A percentile compares a stretch with the other conserved stretches of the same genome.
Evolutionary conservation across 2,888 invertebrate genomes (phyloP).

Genomic region (Mesorhabditis sp.): DNA sequence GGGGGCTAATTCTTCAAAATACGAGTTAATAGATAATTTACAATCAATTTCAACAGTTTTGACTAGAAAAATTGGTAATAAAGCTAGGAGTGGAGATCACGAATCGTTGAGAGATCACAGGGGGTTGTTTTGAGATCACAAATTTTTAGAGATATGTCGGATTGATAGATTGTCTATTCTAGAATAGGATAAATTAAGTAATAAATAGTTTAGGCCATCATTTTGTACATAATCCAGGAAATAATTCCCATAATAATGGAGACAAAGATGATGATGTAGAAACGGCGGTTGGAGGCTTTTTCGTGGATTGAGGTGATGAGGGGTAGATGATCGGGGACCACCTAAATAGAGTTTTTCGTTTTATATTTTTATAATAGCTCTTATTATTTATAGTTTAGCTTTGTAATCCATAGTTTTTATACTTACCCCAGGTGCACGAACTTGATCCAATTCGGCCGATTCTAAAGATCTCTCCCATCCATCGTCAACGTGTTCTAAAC

Average conservation of each 20-base stretch:
- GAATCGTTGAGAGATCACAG: no score
- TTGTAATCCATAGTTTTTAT: background rate
- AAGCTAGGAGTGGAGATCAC: no score
- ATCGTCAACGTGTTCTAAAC: constrained; percentile 38
- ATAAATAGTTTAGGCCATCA: background rate
- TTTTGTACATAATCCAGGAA: background rate
- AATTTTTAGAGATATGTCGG: no score
- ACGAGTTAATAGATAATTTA: no score
- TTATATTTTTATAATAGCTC: no score
- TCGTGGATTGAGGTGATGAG: background rate
- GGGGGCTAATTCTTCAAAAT: no score
- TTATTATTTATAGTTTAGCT: no score
- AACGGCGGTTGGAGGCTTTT: background rate
- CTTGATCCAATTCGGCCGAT: constrained; percentile 33
- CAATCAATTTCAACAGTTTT: no score
- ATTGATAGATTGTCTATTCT: no score
- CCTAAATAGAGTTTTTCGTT: background rate
- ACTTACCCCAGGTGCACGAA: constrained; percentile 20
- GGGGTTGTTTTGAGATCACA: no score
- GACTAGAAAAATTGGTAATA: no score
- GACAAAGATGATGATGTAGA: background rate
- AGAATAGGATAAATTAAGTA: no score
- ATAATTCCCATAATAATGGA: background rate
- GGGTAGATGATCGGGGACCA: background rate
- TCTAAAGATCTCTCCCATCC: constrained; percentile 36